phyloP scores from a whole-genome alignment of 2,797 vertebrate species.

The Staurois parvus region DNA sequence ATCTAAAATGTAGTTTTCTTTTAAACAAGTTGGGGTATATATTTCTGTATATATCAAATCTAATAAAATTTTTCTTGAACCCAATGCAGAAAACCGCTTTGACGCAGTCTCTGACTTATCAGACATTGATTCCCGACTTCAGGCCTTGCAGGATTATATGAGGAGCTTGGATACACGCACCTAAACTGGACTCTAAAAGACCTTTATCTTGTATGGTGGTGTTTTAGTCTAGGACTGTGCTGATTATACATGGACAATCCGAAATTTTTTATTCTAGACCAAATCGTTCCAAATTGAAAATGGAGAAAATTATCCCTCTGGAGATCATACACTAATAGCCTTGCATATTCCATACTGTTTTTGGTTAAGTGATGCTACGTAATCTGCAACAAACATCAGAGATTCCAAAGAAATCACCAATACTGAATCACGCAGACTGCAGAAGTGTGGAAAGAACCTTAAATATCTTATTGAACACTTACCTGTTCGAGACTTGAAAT shows the following conservation, averaged over 20 bases:
- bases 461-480: too few relatives aligned
- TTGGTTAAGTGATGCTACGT: neutral
- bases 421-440: too few relatives aligned
- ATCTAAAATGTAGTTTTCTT: too few relatives aligned
- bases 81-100: conserved; percentile 76
- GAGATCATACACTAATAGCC: too few relatives aligned
- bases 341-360: too few relatives aligned
- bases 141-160: conserved; percentile 92
- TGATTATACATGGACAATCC: neutral
- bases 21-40: too few relatives aligned
- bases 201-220: neutral
- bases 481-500: too few relatives aligned
- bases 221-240: neutral
- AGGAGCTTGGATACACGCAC: conserved; percentile 84
- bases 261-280: too few relatives aligned
- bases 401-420: too few relatives aligned
- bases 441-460: too few relatives aligned
- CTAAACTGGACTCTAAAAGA: conserved; percentile 61
- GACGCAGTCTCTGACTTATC: conserved; percentile 83
- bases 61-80: neutral
- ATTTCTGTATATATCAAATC: neutral
- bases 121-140: conserved; percentile 88
- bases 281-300: too few relatives aligned
- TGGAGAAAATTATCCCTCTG: too few relatives aligned
- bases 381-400: neutral